A percentile compares a stretch with the other conserved stretches of the same genome.
Conservation (phyloP, 2,113 vertebrate genomes). For the Tragelaphus scriptus region DNA sequence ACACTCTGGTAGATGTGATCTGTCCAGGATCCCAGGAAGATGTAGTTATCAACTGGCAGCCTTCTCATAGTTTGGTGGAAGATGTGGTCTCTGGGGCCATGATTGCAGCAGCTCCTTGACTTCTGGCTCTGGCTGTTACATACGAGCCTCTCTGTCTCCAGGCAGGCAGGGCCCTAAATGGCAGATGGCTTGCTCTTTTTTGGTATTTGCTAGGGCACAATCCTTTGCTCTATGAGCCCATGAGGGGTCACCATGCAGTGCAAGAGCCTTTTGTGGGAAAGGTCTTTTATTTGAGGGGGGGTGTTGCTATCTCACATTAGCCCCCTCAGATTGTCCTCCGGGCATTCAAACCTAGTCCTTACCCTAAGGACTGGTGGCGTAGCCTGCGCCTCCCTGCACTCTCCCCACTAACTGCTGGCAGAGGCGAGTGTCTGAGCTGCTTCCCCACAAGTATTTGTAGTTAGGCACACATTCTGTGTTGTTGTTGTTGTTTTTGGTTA, state of each 20-base stretch:
- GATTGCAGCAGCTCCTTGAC: background rate
- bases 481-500: background rate
- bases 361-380: background rate
- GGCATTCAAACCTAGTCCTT: background rate
- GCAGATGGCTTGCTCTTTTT: background rate
- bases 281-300: fast-evolving
- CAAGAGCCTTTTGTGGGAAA: background rate
- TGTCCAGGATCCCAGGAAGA: background rate
- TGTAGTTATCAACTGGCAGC: background rate
- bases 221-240: background rate
- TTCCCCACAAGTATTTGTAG: background rate
- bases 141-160: background rate
- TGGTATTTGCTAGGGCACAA: background rate
- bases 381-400: fast-evolving
- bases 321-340: background rate
- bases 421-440: background rate
- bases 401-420: background rate
- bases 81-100: background rate
- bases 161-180: background rate
- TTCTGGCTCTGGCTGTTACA: background rate
- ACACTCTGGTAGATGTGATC: background rate
- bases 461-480: background rate
- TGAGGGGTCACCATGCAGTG: background rate
- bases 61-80: background rate
- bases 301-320: background rate